A percentile compares a stretch with the other conserved stretches of the same genome.
Conservation (phyloP, 2,113 vertebrate genomes). For the Emydocephalus ijimae region DNA sequence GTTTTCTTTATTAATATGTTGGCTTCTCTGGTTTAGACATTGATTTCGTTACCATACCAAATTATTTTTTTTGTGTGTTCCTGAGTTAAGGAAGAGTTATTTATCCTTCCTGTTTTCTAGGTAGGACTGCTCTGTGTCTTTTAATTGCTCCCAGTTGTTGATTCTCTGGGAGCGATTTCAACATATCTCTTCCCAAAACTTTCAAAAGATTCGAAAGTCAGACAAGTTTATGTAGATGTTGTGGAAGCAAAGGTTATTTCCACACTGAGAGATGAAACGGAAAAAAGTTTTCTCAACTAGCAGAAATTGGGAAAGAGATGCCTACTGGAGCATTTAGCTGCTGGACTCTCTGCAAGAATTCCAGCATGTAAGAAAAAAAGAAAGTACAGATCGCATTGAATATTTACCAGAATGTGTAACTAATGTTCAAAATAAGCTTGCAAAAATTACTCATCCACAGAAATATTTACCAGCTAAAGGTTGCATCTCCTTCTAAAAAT, state of each 20-base stretch:
- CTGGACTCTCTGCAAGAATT: neutral
- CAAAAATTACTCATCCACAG: neutral
- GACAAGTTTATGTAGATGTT: neutral
- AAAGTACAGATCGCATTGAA: neutral
- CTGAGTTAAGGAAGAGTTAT: neutral
- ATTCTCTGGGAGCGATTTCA: neutral
- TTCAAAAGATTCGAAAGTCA: neutral
- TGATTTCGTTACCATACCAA: neutral
- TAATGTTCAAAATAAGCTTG: neutral
- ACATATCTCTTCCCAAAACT: neutral
- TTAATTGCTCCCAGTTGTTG: neutral
- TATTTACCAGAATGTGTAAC: neutral
- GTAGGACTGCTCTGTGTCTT: neutral
- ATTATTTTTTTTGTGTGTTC: neutral
- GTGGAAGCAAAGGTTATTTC: neutral
- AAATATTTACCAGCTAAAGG: neutral
- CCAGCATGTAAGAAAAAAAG: neutral
- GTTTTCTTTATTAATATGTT: too few relatives aligned
- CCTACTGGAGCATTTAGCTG: neutral
- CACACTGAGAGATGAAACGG: neutral
- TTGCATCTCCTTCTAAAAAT: neutral
- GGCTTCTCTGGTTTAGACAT: neutral
- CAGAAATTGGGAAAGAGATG: neutral
- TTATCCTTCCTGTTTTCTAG: neutral
- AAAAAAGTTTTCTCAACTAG: neutral